These are phyloP conservation scores for Microctenopoma lineatum DNA, from an alignment of 2,797 vertebrate genomes.

Conservation along the genomic window DNA sequence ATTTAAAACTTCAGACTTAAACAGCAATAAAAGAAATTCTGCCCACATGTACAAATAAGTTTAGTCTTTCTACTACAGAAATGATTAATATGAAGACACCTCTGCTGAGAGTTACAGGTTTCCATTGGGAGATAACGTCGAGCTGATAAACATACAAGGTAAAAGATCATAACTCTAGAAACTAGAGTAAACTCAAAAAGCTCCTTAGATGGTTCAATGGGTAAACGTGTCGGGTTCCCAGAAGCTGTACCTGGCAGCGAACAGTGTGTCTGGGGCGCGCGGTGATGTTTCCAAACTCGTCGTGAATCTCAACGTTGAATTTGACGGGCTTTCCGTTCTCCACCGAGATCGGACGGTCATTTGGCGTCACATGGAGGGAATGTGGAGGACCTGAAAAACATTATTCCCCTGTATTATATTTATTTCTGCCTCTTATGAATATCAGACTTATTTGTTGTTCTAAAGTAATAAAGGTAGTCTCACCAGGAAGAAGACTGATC, in stretches of 20 bases:
- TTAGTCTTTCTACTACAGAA: too few relatives aligned
- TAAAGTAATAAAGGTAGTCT: slow-evolving; percentile 37
- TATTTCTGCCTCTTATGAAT: not conserved
- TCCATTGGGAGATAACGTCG: too few relatives aligned
- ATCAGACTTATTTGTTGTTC: not conserved
- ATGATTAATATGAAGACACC: too few relatives aligned
- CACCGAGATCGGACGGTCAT: slow-evolving; percentile 77
- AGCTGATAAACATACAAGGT: too few relatives aligned
- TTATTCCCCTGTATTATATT: not conserved
- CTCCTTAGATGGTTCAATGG: too few relatives aligned
- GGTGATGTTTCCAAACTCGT: slow-evolving; percentile 90
- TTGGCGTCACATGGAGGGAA: slow-evolving; percentile 83
- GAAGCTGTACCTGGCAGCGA: slow-evolving; percentile 86
- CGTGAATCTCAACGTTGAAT: slow-evolving; percentile 88
- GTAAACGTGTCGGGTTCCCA: not conserved
- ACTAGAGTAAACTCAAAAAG: too few relatives aligned
- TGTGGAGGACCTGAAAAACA: slow-evolving; percentile 82
- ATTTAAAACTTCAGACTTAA: too few relatives aligned
- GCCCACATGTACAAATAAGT: too few relatives aligned
- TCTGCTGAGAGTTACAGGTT: too few relatives aligned
- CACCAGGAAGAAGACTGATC: slow-evolving; percentile 88
- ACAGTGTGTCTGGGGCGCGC: slow-evolving; percentile 84
- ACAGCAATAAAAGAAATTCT: too few relatives aligned
- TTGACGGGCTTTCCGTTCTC: slow-evolving; percentile 87
- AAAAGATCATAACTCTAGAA: too few relatives aligned